Conservation (phyloP, 2,888 invertebrate species). For the Lepidochitona cinerea region DNA sequence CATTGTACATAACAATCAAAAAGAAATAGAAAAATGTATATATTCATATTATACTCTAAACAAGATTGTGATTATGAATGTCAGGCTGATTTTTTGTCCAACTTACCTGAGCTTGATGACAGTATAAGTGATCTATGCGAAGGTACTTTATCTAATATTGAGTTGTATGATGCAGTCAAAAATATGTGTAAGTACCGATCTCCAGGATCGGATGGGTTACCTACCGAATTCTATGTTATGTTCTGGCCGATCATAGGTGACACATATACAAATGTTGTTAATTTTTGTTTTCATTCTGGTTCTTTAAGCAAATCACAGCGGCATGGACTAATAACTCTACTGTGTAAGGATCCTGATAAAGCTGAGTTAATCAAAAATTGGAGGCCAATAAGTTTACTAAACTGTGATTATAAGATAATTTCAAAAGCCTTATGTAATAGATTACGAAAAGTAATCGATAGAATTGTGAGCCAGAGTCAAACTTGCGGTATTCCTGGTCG, state of each 20-base stretch:
- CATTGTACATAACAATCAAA: not conserved
- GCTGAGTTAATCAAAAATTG: constrained; percentile 32
- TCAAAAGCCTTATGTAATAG: constrained; percentile 33
- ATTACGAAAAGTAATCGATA: constrained; percentile 28
- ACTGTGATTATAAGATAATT: constrained; percentile 39
- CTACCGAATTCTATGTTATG: not conserved
- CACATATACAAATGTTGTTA: not conserved
- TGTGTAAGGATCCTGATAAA: constrained; percentile 35
- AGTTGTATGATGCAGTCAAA: not conserved
- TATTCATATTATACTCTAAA: not conserved
- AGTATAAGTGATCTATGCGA: no score
- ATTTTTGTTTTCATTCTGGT: not conserved
- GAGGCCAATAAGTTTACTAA: constrained; percentile 39
- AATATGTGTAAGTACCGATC: not conserved
- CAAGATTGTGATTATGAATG: not conserved
- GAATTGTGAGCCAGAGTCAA: constrained; percentile 30
- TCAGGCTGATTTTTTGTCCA: not conserved
- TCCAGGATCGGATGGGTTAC: no score
- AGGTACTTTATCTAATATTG: not conserved
- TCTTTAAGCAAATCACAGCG: constrained; percentile 8
- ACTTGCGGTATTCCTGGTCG: constrained; percentile 36
- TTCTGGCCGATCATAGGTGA: not conserved
- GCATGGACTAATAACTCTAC: constrained; percentile 21
- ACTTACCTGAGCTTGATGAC: no score
- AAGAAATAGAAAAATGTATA: not conserved